Percentiles rank a stretch among this genome's conserved stretches.
Evolutionary conservation across 2,797 vertebrate genomes (phyloP).

Genomic region (Oreochromis mossambicus): DNA sequence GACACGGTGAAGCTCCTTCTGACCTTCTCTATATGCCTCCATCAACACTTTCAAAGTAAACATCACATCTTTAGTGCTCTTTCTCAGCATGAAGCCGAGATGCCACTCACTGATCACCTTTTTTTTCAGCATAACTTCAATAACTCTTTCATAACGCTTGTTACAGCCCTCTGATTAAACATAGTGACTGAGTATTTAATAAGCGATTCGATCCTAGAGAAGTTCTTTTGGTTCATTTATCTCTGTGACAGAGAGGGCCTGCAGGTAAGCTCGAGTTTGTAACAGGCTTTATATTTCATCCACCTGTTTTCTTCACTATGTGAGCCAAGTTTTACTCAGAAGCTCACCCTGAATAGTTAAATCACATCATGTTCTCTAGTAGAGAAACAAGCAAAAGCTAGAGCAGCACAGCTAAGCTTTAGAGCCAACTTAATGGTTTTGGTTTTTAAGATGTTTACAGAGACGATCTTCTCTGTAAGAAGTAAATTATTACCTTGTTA

Average conservation of each 20-base stretch:
- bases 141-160: background rate
- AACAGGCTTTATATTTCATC: background rate
- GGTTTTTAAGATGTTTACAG: constrained; percentile 9
- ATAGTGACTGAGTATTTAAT: background rate
- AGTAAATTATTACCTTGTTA: constrained; percentile 19
- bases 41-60: background rate
- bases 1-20: background rate
- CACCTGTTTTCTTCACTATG: background rate
- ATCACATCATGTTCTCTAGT: background rate
- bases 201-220: background rate
- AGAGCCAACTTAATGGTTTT: background rate
- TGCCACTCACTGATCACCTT: background rate
- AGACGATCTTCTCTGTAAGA: background rate
- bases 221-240: background rate
- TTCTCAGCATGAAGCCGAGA: background rate
- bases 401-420: background rate
- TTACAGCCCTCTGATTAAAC: background rate
- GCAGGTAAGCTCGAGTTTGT: background rate
- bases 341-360: background rate
- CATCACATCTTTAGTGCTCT: background rate
- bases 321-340: background rate
- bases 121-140: background rate
- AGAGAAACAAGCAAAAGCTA: background rate
- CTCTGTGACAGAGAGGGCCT: background rate
- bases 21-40: background rate